Conservation (phyloP, 2,888 invertebrate genomes). For the Thelaira solivaga region DNA sequence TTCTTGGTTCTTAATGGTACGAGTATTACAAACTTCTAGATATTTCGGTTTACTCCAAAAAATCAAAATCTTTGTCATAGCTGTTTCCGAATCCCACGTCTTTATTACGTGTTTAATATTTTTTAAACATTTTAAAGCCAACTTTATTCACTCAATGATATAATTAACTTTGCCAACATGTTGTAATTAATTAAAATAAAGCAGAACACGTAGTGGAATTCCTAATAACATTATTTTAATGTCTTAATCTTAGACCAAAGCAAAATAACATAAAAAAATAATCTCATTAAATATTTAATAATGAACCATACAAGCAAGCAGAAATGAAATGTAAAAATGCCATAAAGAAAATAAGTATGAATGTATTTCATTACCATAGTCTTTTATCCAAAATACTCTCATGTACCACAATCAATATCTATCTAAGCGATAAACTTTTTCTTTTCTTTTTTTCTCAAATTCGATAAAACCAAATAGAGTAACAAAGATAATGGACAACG, state of each 20-base stretch:
- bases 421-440: conserved; percentile 14
- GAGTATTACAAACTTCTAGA: too few relatives aligned
- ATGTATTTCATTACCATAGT: conserved; percentile 7
- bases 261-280: background rate
- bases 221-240: conserved; percentile 4
- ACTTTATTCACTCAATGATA: background rate
- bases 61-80: too few relatives aligned
- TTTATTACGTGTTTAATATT: too few relatives aligned
- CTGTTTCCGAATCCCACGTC: too few relatives aligned
- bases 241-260: conserved; percentile 9
- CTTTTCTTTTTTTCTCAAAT: conserved; percentile 1
- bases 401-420: conserved; percentile 10
- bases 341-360: background rate
- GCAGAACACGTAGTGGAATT: background rate
- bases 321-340: background rate
- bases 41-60: too few relatives aligned
- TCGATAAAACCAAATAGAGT: conserved; percentile 37
- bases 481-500: conserved; percentile 35
- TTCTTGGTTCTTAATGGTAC: too few relatives aligned
- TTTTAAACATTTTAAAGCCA: too few relatives aligned
- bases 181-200: background rate
- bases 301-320: background rate
- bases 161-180: background rate
- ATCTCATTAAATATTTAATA: conserved; percentile 19
- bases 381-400: background rate